Conservation (phyloP, 2,888 invertebrate genomes). For the Agrochola macilenta region DNA sequence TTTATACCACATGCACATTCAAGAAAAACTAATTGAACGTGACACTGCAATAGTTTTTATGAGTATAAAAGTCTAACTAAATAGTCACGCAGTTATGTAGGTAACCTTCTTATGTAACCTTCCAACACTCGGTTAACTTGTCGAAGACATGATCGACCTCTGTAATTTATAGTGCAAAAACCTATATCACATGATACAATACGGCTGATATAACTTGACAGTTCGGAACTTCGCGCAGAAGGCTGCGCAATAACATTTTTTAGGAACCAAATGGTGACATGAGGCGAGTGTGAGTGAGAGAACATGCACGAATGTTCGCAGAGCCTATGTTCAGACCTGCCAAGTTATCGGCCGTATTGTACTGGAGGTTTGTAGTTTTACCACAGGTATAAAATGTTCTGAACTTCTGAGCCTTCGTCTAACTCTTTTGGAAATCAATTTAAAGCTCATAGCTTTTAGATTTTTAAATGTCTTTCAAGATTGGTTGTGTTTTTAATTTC, state of each 20-base stretch:
- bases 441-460: background rate
- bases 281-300: no score
- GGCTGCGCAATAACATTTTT: no score
- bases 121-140: background rate
- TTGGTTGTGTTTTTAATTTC: no score
- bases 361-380: background rate
- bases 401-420: no score
- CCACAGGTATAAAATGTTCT: background rate
- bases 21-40: conserved; percentile 16
- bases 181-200: background rate
- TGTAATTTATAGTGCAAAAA: conserved; percentile 21
- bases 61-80: background rate
- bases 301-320: no score
- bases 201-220: no score
- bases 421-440: background rate
- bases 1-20: background rate
- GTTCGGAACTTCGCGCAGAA: no score
- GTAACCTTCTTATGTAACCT: conserved; percentile 45
- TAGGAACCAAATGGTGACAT: no score
- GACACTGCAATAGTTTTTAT: conserved; percentile 14
- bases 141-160: conserved; percentile 40
- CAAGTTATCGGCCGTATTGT: no score
- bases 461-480: no score
- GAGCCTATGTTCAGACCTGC: no score
- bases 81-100: conserved; percentile 19